phyloP scores from a whole-genome alignment of 1,140 invertebrate genomes.

The Eriosoma lanigerum region DNA sequence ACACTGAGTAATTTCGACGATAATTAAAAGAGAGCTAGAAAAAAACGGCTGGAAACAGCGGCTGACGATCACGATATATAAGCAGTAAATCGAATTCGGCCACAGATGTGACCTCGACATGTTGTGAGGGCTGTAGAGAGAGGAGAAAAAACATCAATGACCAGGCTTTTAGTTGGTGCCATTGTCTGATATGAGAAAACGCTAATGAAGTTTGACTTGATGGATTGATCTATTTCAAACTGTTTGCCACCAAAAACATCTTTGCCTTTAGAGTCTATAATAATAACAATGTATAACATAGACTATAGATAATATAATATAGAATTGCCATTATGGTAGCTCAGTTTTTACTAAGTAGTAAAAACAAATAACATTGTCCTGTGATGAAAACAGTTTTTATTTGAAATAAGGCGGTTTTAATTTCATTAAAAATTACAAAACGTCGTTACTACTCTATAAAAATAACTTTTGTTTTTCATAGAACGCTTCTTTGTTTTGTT shows the following conservation, averaged over 20 bases:
- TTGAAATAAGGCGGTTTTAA: constrained; percentile 4
- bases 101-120: constrained; percentile 44
- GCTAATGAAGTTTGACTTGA: constrained; percentile 48
- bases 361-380: constrained; percentile 30
- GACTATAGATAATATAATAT: neutral
- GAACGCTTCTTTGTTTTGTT: neutral
- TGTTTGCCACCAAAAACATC: constrained; percentile 11
- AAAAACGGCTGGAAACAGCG: constrained; percentile 19
- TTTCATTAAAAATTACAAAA: constrained; percentile 20
- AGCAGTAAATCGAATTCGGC: constrained; percentile 23
- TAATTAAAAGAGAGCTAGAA: constrained; percentile 21
- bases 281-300: neutral
- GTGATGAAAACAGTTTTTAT: neutral
- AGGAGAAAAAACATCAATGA: constrained; percentile 17
- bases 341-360: neutral
- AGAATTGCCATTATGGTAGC: neutral
- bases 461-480: constrained; percentile 31
- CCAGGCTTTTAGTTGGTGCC: constrained; percentile 42
- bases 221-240: constrained; percentile 45
- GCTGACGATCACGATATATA: constrained; percentile 25
- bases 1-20: constrained; percentile 6
- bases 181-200: constrained; percentile 41
- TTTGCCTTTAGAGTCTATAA: constrained; percentile 3
- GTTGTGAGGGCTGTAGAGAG: neutral
- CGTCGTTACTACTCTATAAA: neutral